phyloP scores from a whole-genome alignment of 2,113 vertebrate species.

The Pluvianellus socialis region DNA sequence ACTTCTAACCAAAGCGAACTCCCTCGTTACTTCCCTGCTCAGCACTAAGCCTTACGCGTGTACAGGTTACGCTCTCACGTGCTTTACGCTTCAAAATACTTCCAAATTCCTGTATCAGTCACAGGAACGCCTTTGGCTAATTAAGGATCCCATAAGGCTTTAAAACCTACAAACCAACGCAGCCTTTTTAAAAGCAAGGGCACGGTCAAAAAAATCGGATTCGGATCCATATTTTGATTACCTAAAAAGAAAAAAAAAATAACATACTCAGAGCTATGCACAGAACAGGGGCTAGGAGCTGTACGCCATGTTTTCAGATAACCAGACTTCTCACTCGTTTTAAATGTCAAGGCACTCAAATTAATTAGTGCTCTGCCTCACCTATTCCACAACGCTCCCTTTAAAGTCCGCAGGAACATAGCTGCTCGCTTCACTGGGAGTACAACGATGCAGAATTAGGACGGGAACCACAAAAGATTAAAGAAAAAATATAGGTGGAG shows the following conservation, averaged over 20 bases:
- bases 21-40: neutral
- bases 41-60: neutral
- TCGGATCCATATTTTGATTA: neutral
- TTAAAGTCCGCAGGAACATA: neutral
- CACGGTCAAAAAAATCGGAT: neutral
- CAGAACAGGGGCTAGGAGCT: neutral
- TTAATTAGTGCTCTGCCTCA: conserved; percentile 21
- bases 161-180: neutral
- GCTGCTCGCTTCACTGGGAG: neutral
- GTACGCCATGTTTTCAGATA: neutral
- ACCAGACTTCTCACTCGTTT: neutral
- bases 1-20: conserved; percentile 27
- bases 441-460: rapidly evolving
- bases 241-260: neutral
- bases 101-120: neutral
- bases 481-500: neutral
- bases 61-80: neutral
- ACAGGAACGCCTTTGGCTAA: neutral
- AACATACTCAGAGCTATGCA: neutral
- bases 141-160: neutral
- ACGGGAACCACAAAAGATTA: neutral
- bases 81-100: neutral
- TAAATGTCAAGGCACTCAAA: conserved; percentile 4
- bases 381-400: neutral
- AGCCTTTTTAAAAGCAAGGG: neutral